Conservation (phyloP, 1,140 invertebrate genomes). For the Hylaeus volcanicus region DNA sequence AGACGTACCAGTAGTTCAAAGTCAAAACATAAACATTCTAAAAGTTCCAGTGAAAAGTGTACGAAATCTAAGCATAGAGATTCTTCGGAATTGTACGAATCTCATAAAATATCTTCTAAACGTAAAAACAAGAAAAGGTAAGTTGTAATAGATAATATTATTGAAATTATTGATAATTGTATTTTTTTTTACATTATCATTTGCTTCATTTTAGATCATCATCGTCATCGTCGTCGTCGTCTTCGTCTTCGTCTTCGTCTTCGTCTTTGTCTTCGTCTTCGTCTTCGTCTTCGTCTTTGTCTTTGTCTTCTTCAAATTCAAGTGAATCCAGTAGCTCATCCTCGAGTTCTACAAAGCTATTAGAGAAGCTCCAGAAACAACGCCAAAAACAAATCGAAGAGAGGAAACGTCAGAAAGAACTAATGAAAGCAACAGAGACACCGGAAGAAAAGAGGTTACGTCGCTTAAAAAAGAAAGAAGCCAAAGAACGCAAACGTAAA, state of each 20-base stretch:
- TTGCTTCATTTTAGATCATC: conserved; percentile 24
- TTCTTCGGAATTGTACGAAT: conserved; percentile 38
- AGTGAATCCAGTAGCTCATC: conserved; percentile 45
- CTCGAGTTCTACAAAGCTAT: conserved; percentile 84
- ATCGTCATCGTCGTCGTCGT: conserved; percentile 41
- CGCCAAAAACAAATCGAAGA: conserved; percentile 85
- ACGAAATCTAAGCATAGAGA: conserved; percentile 60
- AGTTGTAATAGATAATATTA: background rate
- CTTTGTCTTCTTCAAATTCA: conserved; percentile 61
- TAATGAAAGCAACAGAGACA: conserved; percentile 94
- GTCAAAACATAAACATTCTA: conserved; percentile 37
- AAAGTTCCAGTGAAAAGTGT: conserved; percentile 47
- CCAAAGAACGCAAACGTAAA: conserved; percentile 93
- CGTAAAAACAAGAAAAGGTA: conserved; percentile 64
- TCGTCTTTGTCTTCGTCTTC: conserved; percentile 45
- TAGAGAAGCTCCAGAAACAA: conserved; percentile 88
- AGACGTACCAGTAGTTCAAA: conserved; percentile 44
- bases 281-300: conserved; percentile 30
- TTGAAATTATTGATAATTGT: background rate
- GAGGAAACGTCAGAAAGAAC: conserved; percentile 88
- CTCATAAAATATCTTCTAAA: conserved; percentile 64
- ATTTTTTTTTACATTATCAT: background rate
- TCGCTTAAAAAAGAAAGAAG: conserved; percentile 93
- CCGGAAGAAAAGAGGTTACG: conserved; percentile 96
- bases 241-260: conserved; percentile 37